Evolutionary conservation across 2,113 vertebrate species (phyloP).

Genomic region (Archilochus colubris): DNA sequence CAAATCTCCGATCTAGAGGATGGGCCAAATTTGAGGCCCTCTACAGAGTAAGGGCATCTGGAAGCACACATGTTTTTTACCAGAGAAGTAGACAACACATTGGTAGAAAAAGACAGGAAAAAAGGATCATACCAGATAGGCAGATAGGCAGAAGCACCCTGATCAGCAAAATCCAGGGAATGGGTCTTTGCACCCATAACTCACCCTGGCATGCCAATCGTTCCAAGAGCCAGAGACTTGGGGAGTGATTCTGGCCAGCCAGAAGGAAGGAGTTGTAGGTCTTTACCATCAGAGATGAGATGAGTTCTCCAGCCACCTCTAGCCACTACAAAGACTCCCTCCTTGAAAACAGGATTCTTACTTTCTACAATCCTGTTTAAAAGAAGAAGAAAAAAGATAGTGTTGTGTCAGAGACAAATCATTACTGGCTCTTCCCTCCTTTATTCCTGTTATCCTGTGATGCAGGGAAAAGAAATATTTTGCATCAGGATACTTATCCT

Average conservation of each 20-base stretch:
- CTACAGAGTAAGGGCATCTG: neutral
- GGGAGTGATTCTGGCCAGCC: conserved; percentile 83
- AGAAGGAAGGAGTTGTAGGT: conserved; percentile 66
- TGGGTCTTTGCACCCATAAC: neutral
- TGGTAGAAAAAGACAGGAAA: neutral
- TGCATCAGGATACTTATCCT: neutral
- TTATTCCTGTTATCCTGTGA: neutral
- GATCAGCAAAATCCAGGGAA: neutral
- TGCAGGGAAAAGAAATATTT: neutral
- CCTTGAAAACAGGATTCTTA: conserved; percentile 79
- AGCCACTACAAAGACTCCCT: conserved; percentile 73
- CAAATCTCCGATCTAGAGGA: neutral
- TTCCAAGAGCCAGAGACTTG: conserved; percentile 83
- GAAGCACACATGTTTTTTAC: neutral
- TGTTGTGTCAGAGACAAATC: neutral
- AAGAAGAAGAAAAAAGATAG: neutral
- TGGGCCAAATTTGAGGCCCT: neutral
- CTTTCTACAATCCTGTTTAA: conserved; percentile 83
- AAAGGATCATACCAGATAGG: neutral
- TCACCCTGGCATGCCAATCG: conserved; percentile 89
- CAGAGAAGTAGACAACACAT: neutral
- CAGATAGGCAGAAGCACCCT: neutral
- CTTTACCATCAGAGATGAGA: conserved; percentile 77
- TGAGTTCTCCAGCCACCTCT: conserved; percentile 83
- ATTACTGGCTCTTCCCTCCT: neutral